Evolutionary conservation across 2,888 invertebrate species (phyloP).

Genomic region (Pollenia labialis): DNA sequence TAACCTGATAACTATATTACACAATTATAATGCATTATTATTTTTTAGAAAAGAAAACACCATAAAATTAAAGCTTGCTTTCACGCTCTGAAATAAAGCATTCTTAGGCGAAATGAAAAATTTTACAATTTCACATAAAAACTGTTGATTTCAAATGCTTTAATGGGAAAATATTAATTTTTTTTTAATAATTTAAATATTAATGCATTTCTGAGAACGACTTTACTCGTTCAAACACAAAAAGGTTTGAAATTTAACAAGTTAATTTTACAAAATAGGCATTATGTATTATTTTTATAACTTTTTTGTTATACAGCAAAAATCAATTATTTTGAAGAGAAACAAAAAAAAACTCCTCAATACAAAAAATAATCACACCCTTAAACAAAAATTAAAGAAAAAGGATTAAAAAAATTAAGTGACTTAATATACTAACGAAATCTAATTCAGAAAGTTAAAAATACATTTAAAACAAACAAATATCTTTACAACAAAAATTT

Average conservation of each 20-base stretch:
- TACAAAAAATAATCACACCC: conserved; percentile 23
- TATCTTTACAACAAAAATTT: conserved; percentile 47
- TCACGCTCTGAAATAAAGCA: no score
- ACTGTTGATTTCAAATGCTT: background rate
- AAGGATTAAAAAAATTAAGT: conserved; percentile 37
- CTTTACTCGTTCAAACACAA: background rate
- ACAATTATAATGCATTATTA: no score
- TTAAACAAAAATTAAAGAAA: conserved; percentile 29
- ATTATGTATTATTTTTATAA: background rate
- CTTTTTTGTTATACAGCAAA: background rate
- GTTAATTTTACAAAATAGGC: background rate
- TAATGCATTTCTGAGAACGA: conserved; percentile 9
- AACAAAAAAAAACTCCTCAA: background rate
- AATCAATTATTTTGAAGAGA: background rate
- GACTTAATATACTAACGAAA: conserved; percentile 71
- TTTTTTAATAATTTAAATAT: background rate
- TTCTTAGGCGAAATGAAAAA: background rate
- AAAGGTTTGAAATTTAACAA: conserved; percentile 30
- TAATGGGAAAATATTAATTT: background rate
- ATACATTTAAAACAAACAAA: conserved; percentile 44
- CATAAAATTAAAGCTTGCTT: no score
- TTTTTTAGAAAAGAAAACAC: no score
- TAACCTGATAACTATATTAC: no score
- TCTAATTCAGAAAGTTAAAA: conserved; percentile 46
- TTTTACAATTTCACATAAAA: background rate